phyloP scores from a whole-genome alignment of 2,113 vertebrate species.

The Sakesphorus luctuosus region DNA sequence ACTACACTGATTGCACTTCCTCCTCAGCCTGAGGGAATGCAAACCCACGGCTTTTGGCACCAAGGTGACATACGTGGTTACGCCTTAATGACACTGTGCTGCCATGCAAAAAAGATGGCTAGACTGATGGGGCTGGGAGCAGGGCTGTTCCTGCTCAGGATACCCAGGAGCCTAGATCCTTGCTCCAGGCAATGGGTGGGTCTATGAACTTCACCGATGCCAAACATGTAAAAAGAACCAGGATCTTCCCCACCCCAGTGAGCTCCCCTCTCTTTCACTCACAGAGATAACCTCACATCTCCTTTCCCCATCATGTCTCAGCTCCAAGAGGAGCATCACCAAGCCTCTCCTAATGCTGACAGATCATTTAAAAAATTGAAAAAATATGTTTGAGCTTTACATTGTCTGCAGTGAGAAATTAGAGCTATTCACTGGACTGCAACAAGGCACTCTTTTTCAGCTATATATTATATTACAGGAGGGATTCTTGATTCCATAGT shows the following conservation, averaged over 20 bases:
- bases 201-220: not conserved
- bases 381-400: not conserved
- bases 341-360: not conserved
- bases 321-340: not conserved
- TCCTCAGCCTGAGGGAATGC: not conserved
- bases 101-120: slow-evolving; percentile 5
- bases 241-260: not conserved
- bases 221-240: not conserved
- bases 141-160: not conserved
- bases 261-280: not conserved
- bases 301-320: not conserved
- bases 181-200: fast-evolving
- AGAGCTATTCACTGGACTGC: not conserved
- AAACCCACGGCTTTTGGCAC: not conserved
- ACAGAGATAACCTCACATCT: not conserved
- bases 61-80: not conserved
- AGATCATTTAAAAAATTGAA: not conserved
- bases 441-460: not conserved
- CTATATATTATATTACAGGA: not conserved
- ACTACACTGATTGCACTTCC: not conserved
- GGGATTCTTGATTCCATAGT: not conserved
- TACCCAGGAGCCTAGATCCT: not conserved
- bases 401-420: not conserved
- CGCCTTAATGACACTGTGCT: not conserved
- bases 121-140: slow-evolving; percentile 4